Percentiles rank a stretch among this genome's conserved stretches.
Evolutionary conservation across 64 coral and sea anemone species (phyloP).

Genomic region (Montipora capricornis): DNA sequence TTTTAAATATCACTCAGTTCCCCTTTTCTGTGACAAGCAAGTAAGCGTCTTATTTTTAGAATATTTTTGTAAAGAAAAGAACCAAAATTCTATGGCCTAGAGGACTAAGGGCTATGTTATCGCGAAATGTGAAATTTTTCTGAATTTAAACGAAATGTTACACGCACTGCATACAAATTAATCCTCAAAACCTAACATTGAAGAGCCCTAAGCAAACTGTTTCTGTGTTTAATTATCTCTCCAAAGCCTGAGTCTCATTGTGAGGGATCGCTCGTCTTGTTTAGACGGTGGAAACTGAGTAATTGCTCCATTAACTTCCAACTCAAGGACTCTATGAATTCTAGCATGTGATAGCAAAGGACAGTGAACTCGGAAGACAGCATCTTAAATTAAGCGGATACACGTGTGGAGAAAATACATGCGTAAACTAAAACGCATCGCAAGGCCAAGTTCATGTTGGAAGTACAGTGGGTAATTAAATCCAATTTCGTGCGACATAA

Average conservation of each 20-base stretch:
- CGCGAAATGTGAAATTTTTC: not conserved
- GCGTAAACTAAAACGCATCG: not conserved
- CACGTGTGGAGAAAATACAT: not conserved
- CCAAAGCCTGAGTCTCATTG: not conserved
- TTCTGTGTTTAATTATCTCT: not conserved
- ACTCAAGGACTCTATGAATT: not conserved
- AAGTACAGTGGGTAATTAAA: slow-evolving; percentile 27
- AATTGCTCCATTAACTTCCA: not conserved
- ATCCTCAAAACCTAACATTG: not conserved
- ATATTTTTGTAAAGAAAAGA: not conserved
- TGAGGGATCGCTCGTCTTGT: not conserved
- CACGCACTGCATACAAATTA: not conserved
- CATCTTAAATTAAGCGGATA: not conserved
- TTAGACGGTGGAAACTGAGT: not conserved
- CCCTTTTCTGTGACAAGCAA: too few relatives aligned
- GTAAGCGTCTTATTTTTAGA: too few relatives aligned
- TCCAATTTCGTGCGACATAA: slow-evolving; percentile 5
- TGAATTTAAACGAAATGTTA: not conserved
- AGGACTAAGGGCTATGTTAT: not conserved
- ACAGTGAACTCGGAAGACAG: not conserved
- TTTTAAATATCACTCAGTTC: not conserved
- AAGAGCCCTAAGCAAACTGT: not conserved
- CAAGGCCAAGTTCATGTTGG: slow-evolving; percentile 46
- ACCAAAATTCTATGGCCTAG: not conserved
- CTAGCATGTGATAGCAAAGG: not conserved